Conservation (phyloP, 2,888 invertebrate genomes). For the Caenorhabditis sp. region DNA sequence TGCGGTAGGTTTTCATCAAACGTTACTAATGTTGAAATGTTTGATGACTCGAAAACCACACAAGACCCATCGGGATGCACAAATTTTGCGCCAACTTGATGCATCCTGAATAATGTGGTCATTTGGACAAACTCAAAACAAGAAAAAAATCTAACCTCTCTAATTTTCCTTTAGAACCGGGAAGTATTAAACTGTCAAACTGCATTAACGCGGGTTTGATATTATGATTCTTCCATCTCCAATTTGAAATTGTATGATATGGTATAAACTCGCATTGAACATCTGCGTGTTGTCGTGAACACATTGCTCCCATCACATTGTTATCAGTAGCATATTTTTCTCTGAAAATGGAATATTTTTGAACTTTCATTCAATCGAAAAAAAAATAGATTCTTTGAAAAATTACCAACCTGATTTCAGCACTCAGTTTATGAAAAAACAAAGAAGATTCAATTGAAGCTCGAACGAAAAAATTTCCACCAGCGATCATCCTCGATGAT, state of each 20-base stretch:
- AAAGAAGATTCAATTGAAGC: constrained; percentile 40
- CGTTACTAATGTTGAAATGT: constrained; percentile 29
- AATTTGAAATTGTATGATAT: constrained; percentile 58
- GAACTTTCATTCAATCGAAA: background rate
- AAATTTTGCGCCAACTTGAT: constrained; percentile 39
- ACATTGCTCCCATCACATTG: constrained; percentile 64
- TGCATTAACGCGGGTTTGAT: constrained; percentile 37
- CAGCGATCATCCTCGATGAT: constrained; percentile 63
- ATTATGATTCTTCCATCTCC: constrained; percentile 55
- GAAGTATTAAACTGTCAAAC: constrained; percentile 38
- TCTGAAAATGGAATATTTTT: constrained; percentile 15
- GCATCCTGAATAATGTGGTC: constrained; percentile 29
- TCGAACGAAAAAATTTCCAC: constrained; percentile 63
- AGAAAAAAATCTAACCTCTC: constrained; percentile 18
- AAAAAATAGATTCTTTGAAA: too few species aligned
- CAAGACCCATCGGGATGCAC: constrained; percentile 34
- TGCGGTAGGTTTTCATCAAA: constrained; percentile 33
- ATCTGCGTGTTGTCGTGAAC: constrained; percentile 42
- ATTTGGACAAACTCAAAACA: background rate
- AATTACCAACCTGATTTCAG: constrained; percentile 30
- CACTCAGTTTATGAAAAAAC: constrained; percentile 55
- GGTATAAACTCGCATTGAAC: constrained; percentile 59
- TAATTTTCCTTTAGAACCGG: constrained; percentile 36
- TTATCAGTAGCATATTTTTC: constrained; percentile 64
- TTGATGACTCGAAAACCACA: constrained; percentile 22